These are phyloP conservation scores for Oophaga sylvatica DNA, from an alignment of 2,797 vertebrate species.

Conservation along the genomic window DNA sequence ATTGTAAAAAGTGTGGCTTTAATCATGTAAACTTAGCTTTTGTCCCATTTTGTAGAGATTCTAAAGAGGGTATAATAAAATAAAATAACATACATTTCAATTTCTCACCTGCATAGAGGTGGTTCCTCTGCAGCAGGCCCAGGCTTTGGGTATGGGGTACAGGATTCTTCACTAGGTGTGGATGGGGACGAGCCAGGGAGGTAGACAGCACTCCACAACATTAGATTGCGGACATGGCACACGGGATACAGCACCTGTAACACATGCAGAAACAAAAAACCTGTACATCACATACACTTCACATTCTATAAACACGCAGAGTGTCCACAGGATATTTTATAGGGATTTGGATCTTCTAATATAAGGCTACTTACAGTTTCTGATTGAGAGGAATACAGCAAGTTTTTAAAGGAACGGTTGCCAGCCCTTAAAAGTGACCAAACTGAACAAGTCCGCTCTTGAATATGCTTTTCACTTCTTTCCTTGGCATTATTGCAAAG, in stretches of 20 bases:
- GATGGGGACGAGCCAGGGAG: constrained; percentile 94
- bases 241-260: constrained; percentile 93
- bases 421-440: constrained; percentile 94
- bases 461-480: constrained; percentile 89
- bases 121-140: constrained; percentile 87
- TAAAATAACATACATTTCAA: neutral
- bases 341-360: neutral
- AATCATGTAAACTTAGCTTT: too few species aligned
- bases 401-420: constrained; percentile 93
- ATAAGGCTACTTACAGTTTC: constrained; percentile 84
- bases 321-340: neutral
- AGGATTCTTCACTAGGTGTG: constrained; percentile 89
- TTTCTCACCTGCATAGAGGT: constrained; percentile 88
- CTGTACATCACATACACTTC: neutral
- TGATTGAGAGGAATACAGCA: constrained; percentile 95
- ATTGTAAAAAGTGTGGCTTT: too few species aligned
- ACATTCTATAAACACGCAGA: neutral
- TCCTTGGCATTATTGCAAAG: constrained; percentile 97
- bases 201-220: constrained; percentile 98
- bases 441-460: constrained; percentile 94
- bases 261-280: neutral
- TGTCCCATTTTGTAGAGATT: too few species aligned
- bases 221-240: constrained; percentile 94
- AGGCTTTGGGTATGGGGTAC: constrained; percentile 88
- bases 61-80: neutral